Percentiles rank a stretch among this genome's conserved stretches.
These are phyloP conservation scores for Hylyphantes graminicola DNA, from an alignment of 1,140 invertebrate species.

Conservation along the genomic window DNA sequence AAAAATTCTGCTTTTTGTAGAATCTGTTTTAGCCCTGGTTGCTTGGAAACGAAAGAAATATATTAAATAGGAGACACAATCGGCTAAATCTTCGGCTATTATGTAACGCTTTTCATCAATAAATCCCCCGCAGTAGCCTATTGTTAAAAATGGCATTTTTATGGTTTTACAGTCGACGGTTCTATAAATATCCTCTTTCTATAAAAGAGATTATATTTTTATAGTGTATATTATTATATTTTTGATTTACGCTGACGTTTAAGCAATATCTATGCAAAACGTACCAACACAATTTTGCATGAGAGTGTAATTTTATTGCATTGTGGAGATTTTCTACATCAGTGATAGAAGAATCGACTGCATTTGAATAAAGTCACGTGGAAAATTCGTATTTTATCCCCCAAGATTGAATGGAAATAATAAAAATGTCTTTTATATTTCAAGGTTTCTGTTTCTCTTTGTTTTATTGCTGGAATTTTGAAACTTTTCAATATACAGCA, in stretches of 20 bases:
- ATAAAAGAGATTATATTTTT: slow-evolving; percentile 57
- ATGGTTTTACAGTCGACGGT: slow-evolving; percentile 24
- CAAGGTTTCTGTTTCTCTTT: slow-evolving; percentile 2
- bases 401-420: too few species aligned
- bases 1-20: slow-evolving; percentile 35
- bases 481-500: too few species aligned
- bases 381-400: too few species aligned
- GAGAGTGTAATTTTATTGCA: slow-evolving; percentile 52
- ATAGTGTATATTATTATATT: slow-evolving; percentile 58
- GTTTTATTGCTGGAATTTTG: background rate
- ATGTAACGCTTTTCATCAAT: slow-evolving; percentile 59
- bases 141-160: slow-evolving; percentile 60
- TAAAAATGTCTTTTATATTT: background rate
- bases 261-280: slow-evolving; percentile 57
- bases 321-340: background rate
- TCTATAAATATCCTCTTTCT: slow-evolving; percentile 54
- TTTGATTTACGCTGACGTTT: slow-evolving; percentile 44
- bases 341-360: slow-evolving; percentile 23
- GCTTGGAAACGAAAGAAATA: slow-evolving; percentile 43
- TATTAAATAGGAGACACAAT: slow-evolving; percentile 44
- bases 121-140: slow-evolving; percentile 49
- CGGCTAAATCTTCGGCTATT: slow-evolving; percentile 57
- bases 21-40: slow-evolving; percentile 55
- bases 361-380: slow-evolving; percentile 40
- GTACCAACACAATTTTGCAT: slow-evolving; percentile 50